Conservation (phyloP, 1,140 invertebrate species). For the Oscheius sp. region DNA sequence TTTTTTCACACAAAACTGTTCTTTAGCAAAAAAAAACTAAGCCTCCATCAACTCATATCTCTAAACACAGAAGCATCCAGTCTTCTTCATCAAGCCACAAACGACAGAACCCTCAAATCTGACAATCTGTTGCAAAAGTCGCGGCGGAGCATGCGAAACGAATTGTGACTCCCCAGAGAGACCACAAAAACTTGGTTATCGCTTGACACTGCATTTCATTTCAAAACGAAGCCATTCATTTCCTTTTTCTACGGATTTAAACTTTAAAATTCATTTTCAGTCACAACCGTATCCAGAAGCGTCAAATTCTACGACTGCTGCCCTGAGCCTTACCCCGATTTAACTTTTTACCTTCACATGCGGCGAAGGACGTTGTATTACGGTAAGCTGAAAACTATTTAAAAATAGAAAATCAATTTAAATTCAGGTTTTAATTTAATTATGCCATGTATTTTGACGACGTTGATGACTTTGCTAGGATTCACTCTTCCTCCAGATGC, state of each 20-base stretch:
- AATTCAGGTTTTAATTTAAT: constrained; percentile 85
- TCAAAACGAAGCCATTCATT: too few species aligned
- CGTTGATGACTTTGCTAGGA: constrained; percentile 94
- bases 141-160: too few species aligned
- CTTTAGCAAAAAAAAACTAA: too few species aligned
- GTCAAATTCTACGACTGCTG: constrained; percentile 60
- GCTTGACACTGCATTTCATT: too few species aligned
- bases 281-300: constrained; percentile 56
- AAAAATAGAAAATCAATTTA: constrained; percentile 4
- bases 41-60: too few species aligned
- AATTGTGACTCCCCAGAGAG: too few species aligned
- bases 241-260: not conserved
- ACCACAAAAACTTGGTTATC: too few species aligned
- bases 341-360: constrained; percentile 95
- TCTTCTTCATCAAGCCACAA: too few species aligned
- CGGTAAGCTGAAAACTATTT: constrained; percentile 68
- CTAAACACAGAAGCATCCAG: too few species aligned
- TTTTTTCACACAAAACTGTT: too few species aligned
- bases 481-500: constrained; percentile 97
- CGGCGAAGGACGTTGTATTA: constrained; percentile 95
- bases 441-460: constrained; percentile 93
- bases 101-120: too few species aligned
- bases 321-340: constrained; percentile 67
- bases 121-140: too few species aligned
- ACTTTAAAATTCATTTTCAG: constrained; percentile 37